Evolutionary conservation across 1,140 invertebrate species (phyloP).

Genomic region (Apis cerana): DNA sequence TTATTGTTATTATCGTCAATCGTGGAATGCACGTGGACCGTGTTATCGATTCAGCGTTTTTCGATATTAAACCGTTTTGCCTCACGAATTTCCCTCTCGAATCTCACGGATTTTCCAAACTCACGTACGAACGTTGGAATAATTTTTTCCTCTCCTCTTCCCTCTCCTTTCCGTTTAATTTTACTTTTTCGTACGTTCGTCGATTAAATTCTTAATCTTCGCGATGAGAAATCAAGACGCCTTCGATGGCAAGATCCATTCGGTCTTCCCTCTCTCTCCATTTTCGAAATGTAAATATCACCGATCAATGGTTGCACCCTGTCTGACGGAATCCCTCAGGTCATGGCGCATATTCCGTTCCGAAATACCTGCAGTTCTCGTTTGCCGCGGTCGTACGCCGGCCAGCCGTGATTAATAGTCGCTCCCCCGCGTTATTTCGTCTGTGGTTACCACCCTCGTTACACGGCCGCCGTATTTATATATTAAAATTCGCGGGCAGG

Average conservation of each 20-base stretch:
- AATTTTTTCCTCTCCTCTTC: too few species aligned
- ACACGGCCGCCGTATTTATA: constrained; percentile 41
- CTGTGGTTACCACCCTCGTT: constrained; percentile 55
- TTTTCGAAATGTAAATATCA: not conserved
- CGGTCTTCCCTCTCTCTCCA: too few species aligned
- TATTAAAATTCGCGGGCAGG: constrained; percentile 59
- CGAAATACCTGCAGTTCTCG: constrained; percentile 47
- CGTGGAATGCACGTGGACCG: not conserved
- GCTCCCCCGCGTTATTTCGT: constrained; percentile 49
- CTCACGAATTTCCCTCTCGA: too few species aligned
- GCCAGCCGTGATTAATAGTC: constrained; percentile 63
- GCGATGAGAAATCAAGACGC: not conserved
- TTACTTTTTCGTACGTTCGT: not conserved
- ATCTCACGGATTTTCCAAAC: too few species aligned
- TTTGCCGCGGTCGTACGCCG: constrained; percentile 50
- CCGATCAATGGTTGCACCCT: not conserved
- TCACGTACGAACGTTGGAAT: too few species aligned
- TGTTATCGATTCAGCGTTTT: not conserved
- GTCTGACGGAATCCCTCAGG: not conserved
- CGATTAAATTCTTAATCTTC: not conserved
- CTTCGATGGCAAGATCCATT: not conserved
- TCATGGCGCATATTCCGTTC: constrained; percentile 19
- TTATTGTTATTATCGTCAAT: constrained; percentile 52
- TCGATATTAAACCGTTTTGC: constrained; percentile 13
- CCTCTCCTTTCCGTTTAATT: too few species aligned